Percentiles rank a stretch among this genome's conserved stretches.
Evolutionary conservation across 2,797 vertebrate species (phyloP).

Genomic region (Rhodeus uyekii): DNA sequence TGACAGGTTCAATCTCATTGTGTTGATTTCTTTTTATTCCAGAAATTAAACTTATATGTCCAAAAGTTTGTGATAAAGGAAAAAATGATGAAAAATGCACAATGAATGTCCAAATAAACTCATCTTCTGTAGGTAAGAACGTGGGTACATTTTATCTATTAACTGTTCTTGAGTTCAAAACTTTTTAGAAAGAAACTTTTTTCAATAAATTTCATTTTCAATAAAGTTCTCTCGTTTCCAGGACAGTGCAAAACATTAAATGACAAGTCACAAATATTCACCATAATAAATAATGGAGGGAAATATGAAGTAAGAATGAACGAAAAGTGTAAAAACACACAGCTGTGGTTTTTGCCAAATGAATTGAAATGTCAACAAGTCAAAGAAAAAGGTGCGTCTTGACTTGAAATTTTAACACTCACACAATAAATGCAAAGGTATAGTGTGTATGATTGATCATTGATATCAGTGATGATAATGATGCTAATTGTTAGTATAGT

Average conservation of each 20-base stretch:
- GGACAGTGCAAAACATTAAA: not conserved
- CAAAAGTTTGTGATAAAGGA: accelerated
- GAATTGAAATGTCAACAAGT: not conserved
- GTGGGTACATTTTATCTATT: too few relatives aligned
- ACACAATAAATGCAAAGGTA: too few relatives aligned
- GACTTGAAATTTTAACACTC: too few relatives aligned
- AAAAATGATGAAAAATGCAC: accelerated
- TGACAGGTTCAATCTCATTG: not conserved
- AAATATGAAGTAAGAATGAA: not conserved
- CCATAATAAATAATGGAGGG: not conserved
- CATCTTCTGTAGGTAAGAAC: not conserved
- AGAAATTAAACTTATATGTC: not conserved
- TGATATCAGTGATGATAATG: not conserved
- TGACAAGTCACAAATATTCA: not conserved
- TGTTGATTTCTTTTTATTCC: not conserved
- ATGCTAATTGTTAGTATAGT: too few relatives aligned
- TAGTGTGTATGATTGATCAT: too few relatives aligned
- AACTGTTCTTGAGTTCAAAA: not conserved
- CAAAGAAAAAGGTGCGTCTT: not conserved
- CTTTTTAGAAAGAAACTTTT: not conserved
- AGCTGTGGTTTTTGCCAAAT: not conserved
- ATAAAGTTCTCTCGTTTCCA: not conserved
- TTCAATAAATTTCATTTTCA: not conserved
- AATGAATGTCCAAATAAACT: not conserved
- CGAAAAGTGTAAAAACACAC: accelerated